A percentile compares a stretch with the other conserved stretches of the same genome.
These are phyloP conservation scores for Onthophagus sagittarius DNA, from an alignment of 2,888 invertebrate species.

Conservation along the genomic window DNA sequence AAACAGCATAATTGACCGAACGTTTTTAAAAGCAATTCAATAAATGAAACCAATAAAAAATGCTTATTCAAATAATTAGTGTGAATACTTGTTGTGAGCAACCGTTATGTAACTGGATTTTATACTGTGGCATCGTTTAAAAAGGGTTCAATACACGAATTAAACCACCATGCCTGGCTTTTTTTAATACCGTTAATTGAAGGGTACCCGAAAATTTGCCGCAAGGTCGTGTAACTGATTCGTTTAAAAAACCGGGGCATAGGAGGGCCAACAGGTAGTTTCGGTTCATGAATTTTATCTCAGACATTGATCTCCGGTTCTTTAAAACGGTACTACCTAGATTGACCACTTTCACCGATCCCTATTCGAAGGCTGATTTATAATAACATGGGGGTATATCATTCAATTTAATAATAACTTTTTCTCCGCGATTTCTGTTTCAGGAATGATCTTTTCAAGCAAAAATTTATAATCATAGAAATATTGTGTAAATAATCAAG, in stretches of 20 bases:
- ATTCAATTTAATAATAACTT: too few relatives aligned
- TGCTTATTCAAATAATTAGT: too few relatives aligned
- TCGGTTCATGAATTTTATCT: slow-evolving; percentile 1
- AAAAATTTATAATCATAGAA: too few relatives aligned
- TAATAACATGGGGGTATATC: background rate
- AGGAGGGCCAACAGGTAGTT: slow-evolving; percentile 5
- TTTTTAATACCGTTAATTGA: slow-evolving; percentile 3
- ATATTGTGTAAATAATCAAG: too few relatives aligned
- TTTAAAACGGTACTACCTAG: background rate
- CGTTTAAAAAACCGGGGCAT: background rate
- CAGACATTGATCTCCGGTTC: background rate
- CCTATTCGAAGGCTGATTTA: background rate
- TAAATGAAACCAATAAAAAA: too few relatives aligned
- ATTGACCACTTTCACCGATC: background rate
- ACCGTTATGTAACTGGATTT: background rate
- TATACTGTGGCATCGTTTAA: background rate
- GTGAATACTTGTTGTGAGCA: background rate
- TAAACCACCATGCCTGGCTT: background rate
- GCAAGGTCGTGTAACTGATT: slow-evolving; percentile 9
- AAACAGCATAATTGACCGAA: background rate
- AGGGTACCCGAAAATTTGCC: slow-evolving; percentile 1
- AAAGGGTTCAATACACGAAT: slow-evolving; percentile 11
- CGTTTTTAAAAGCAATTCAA: too few relatives aligned
- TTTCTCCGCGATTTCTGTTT: too few relatives aligned
- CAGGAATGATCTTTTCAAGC: too few relatives aligned